These are phyloP conservation scores for Chaetodon auriga DNA, from an alignment of 2,113 vertebrate species.

Conservation along the genomic window DNA sequence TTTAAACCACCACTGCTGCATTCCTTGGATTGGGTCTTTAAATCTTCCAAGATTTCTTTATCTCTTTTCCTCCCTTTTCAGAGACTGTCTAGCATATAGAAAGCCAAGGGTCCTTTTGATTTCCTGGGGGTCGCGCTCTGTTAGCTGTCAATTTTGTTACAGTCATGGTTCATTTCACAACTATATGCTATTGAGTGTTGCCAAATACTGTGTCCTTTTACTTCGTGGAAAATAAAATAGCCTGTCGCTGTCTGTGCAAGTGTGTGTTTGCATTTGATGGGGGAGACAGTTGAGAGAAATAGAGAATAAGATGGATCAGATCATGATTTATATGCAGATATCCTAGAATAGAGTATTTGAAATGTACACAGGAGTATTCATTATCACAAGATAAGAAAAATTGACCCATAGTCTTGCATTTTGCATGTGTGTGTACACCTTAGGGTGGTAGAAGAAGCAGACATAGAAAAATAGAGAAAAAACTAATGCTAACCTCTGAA, in stretches of 20 bases:
- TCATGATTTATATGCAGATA: slow-evolving; percentile 57
- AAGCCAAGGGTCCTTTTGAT: slow-evolving; percentile 64
- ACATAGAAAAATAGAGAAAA: slow-evolving; percentile 2
- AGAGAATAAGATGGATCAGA: slow-evolving; percentile 35
- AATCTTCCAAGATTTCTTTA: slow-evolving; percentile 18
- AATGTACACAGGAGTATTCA: slow-evolving; percentile 44
- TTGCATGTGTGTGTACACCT: slow-evolving; percentile 6
- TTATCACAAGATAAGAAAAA: slow-evolving; percentile 29
- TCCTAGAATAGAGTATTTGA: slow-evolving; percentile 22
- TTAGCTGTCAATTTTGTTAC: slow-evolving; percentile 72
- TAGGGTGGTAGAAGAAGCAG: background rate
- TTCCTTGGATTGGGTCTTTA: slow-evolving; percentile 27
- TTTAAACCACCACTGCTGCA: slow-evolving; percentile 50
- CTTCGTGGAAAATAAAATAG: slow-evolving; percentile 64
- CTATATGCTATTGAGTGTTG: slow-evolving; percentile 62
- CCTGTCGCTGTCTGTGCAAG: slow-evolving; percentile 42
- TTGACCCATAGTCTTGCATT: background rate
- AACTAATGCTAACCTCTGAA: slow-evolving; percentile 7
- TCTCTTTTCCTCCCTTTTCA: slow-evolving; percentile 15
- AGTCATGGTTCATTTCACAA: slow-evolving; percentile 69
- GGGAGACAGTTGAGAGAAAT: slow-evolving; percentile 34
- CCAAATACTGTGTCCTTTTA: slow-evolving; percentile 66
- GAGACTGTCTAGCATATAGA: slow-evolving; percentile 31
- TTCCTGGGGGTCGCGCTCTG: slow-evolving; percentile 64
- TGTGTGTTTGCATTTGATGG: slow-evolving; percentile 46